These are phyloP conservation scores for Lasioglossum figueresi DNA, from an alignment of 2,888 invertebrate genomes.

Conservation along the genomic window DNA sequence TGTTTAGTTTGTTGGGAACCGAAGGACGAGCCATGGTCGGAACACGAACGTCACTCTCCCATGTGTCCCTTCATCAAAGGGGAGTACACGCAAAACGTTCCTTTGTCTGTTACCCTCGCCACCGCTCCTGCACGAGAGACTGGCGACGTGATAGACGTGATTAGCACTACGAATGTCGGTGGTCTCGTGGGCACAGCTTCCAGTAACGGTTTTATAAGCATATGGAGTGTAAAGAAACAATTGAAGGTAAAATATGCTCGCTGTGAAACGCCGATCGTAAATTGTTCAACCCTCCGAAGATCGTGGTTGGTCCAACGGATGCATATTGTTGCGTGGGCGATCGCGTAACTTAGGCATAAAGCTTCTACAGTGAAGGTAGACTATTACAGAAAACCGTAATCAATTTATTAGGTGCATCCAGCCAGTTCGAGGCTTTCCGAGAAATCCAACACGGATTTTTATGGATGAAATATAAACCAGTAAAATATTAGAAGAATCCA, in stretches of 20 bases:
- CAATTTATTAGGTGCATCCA: no score
- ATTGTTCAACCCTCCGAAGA: neutral
- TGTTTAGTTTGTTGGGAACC: conserved; percentile 98
- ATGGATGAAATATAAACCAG: no score
- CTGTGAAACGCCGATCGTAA: neutral
- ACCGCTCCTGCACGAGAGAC: conserved; percentile 84
- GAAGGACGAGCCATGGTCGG: conserved; percentile 98
- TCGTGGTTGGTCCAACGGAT: no score
- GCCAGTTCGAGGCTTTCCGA: no score
- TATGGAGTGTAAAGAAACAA: conserved; percentile 94
- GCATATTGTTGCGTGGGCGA: no score
- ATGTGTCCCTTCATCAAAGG: conserved; percentile 97
- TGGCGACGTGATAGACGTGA: conserved; percentile 77
- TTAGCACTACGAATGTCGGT: conserved; percentile 80
- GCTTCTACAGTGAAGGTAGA: no score
- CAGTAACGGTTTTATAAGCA: conserved; percentile 87
- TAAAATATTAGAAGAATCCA: no score
- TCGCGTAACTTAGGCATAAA: no score
- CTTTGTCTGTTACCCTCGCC: conserved; percentile 87
- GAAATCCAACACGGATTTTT: no score
- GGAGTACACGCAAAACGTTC: conserved; percentile 97
- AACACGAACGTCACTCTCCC: conserved; percentile 97
- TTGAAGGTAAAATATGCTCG: conserved; percentile 84
- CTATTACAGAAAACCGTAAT: no score
- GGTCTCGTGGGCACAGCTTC: conserved; percentile 85